Percentiles rank a stretch among this genome's conserved stretches.
These are phyloP conservation scores for Daboia siamensis DNA, from an alignment of 2,113 vertebrate species.

Conservation along the genomic window DNA sequence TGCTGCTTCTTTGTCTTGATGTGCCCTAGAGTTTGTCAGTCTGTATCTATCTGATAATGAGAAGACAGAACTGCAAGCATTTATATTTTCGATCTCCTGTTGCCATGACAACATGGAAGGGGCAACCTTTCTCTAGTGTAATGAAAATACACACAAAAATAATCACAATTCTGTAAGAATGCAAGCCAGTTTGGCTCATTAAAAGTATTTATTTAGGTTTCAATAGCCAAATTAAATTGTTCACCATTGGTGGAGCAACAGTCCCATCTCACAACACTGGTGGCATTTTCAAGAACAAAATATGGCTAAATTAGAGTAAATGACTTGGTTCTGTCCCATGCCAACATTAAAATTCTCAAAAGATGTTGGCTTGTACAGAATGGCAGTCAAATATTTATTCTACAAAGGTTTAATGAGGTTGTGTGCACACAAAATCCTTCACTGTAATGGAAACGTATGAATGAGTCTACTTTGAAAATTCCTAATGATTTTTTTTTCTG, in stretches of 20 bases:
- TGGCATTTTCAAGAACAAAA: not conserved
- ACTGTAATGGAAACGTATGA: not conserved
- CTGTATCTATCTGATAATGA: not conserved
- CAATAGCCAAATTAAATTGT: not conserved
- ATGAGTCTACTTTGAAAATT: not conserved
- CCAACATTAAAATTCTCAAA: not conserved
- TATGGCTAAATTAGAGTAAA: not conserved
- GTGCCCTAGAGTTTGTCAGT: not conserved
- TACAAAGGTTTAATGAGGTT: not conserved
- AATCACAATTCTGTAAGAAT: conserved; percentile 7
- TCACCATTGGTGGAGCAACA: not conserved
- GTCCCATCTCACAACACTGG: not conserved
- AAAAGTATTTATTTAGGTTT: not conserved
- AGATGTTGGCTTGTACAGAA: not conserved
- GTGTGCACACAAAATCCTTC: not conserved
- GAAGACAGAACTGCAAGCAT: not conserved
- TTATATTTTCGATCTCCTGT: conserved; percentile 7
- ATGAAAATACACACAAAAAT: not conserved
- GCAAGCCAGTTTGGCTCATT: not conserved
- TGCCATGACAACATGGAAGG: not conserved
- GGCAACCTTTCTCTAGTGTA: not conserved
- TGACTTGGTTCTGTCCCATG: not conserved
- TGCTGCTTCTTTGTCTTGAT: not conserved
- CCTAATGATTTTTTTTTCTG: not conserved
- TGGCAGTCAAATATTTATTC: not conserved